Evolutionary conservation across 2,797 vertebrate genomes (phyloP), one percentile per base, ranked within the genome.

Genomic region (Sebastes oblongus): DNA sequence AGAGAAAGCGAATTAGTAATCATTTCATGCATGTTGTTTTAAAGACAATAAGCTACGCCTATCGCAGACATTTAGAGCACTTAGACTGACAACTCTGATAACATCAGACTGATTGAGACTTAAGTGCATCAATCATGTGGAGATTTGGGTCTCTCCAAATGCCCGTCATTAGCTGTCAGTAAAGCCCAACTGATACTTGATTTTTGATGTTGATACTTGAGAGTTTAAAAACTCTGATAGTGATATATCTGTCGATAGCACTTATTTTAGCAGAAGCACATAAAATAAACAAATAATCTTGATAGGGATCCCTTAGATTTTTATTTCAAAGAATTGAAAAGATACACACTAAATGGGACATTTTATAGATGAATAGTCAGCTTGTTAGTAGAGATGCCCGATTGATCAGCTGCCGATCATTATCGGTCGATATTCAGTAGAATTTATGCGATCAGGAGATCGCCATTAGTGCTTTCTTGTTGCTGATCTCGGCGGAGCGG

Each of bases 71-170:
- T 68, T 66, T 56, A 24, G 20, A 81, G 67, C 58, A 58, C 4
- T 65, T 11, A 67, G 66, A 69, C 30, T 80, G 30, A 66, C 78
- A 78, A 6, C 46, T 50, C 39, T 18, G 67, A 66, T 64, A 82
- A 59, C 36, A 34, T 54, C 27, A 25, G 13, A 54, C 20, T 25
- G 50, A 71, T 64, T 39, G 10, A 66, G 27, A 56, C 18, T 55
- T 27, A 52, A 29, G 50, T 75, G 67, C 59, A 74, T 82, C 65
- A 75, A 20, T 72, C 77, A 30, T 69, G 60, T 59, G 11, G 36
- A 64, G 65, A 22, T 71, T 42, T 65, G 39, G 42, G 36, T 66
- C 72, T 59, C 22, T 68, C 16, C n/a, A 60, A 50, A 72, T 36
- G 24, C 12, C 24, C 8, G 9, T 72, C 11, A 20, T 52, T 55